Evolutionary conservation across 2,888 invertebrate genomes (phyloP).

Genomic region (Laothoe populi): DNA sequence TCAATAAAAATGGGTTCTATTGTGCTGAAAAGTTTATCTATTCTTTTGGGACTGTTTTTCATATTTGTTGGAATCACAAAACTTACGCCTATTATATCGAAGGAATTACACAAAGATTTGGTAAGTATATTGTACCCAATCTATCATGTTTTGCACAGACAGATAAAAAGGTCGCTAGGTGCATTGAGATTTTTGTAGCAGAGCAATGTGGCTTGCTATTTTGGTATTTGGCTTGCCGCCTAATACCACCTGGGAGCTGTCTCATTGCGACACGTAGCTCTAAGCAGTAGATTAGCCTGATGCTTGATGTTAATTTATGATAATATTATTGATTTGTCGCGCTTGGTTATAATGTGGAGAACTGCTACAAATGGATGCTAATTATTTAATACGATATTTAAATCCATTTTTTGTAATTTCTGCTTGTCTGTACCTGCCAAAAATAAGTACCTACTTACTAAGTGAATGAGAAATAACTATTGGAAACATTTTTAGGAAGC

Average conservation of each 20-base stretch:
- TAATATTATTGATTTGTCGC: neutral
- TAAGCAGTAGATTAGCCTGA: conserved; percentile 20
- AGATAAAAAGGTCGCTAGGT: conserved; percentile 66
- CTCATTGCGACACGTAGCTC: conserved; percentile 61
- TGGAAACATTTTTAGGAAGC: too few relatives aligned
- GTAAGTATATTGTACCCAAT: conserved; percentile 86
- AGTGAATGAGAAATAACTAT: too few relatives aligned
- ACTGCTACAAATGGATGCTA: neutral
- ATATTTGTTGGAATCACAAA: conserved; percentile 97
- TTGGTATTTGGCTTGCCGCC: conserved; percentile 83
- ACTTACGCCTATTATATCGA: conserved; percentile 95
- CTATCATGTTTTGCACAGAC: conserved; percentile 35
- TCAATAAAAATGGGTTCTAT: conserved; percentile 85
- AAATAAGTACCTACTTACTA: too few relatives aligned
- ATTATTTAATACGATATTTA: neutral
- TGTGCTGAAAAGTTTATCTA: conserved; percentile 95
- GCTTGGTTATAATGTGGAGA: neutral
- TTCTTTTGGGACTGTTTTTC: conserved; percentile 96
- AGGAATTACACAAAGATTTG: conserved; percentile 98
- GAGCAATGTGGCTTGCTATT: conserved; percentile 76
- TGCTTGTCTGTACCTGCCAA: too few relatives aligned
- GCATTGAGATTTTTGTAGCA: conserved; percentile 75
- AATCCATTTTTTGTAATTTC: too few relatives aligned
- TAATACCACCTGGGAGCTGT: conserved; percentile 72
- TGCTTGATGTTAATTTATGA: conserved; percentile 6